Conservation (phyloP, 2,797 vertebrate species). For the Pterois miles region DNA sequence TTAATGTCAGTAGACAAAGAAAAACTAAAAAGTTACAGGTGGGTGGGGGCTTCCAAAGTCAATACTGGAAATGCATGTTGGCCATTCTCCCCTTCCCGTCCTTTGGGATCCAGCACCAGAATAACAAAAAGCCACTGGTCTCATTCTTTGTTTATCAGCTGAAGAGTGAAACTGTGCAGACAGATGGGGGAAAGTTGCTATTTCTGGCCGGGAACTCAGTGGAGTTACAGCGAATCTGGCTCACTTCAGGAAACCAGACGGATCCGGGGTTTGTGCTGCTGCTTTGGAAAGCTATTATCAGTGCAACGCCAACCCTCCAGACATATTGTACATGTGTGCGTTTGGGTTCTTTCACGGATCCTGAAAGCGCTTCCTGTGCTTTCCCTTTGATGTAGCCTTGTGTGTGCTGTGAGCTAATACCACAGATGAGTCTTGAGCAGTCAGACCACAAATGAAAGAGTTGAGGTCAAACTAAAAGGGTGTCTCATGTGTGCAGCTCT, state of each 20-base stretch:
- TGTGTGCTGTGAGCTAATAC: conserved; percentile 13
- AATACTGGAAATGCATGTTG: conserved; percentile 49
- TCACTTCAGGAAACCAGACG: conserved; percentile 53
- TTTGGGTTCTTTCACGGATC: not conserved
- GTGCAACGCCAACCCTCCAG: conserved; percentile 18
- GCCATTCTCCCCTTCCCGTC: conserved; percentile 57
- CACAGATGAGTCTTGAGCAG: conserved; percentile 45
- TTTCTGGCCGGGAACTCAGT: conserved; percentile 52
- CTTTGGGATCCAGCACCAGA: conserved; percentile 35
- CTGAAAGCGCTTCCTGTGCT: conserved; percentile 13
- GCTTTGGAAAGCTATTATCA: conserved; percentile 5
- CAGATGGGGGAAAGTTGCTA: conserved; percentile 56
- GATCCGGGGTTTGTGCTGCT: conserved; percentile 41
- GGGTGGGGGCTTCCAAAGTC: conserved; percentile 29
- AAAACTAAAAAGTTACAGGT: not conserved
- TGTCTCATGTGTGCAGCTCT: not conserved
- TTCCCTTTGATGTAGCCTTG: conserved; percentile 46
- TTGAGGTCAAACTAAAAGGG: conserved; percentile 1
- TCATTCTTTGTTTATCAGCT: conserved; percentile 52
- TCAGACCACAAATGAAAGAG: conserved; percentile 18
- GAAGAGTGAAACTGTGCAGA: conserved; percentile 56
- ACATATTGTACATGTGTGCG: not conserved
- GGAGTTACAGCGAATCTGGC: conserved; percentile 7
- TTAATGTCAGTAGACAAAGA: conserved; percentile 9
- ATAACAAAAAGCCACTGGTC: conserved; percentile 60